These are phyloP conservation scores for Notodonta dromedarius DNA, from an alignment of 2,888 invertebrate species.

Conservation along the genomic window DNA sequence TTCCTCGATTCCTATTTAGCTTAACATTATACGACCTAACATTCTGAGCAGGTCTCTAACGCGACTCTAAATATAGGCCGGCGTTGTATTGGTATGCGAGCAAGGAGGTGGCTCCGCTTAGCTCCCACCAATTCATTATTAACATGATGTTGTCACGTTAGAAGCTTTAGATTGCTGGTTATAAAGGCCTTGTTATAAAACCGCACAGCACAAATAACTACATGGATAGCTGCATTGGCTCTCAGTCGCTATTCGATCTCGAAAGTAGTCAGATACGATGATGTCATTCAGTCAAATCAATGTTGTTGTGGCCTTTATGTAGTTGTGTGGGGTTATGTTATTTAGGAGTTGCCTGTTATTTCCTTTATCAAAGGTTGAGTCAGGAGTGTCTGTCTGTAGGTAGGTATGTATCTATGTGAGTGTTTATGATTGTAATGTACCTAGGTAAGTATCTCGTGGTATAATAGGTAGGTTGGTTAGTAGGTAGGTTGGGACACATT, in stretches of 20 bases:
- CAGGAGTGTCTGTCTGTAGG: background rate
- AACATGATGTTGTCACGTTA: constrained; percentile 12
- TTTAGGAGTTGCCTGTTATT: background rate
- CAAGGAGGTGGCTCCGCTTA: constrained; percentile 27
- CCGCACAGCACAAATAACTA: constrained; percentile 11
- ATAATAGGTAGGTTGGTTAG: too few species aligned
- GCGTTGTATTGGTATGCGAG: constrained; percentile 59
- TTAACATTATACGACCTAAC: constrained; percentile 43
- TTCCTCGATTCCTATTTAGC: constrained; percentile 47
- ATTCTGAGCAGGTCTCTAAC: constrained; percentile 54
- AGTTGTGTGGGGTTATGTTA: constrained; percentile 5
- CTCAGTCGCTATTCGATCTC: constrained; percentile 14
- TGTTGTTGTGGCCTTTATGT: constrained; percentile 42
- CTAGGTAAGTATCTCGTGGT: too few species aligned
- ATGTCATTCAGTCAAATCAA: constrained; percentile 52
- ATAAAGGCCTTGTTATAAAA: constrained; percentile 13
- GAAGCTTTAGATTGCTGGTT: constrained; percentile 25
- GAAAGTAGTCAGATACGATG: constrained; percentile 34
- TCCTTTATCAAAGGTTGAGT: constrained; percentile 4
- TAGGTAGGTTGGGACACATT: too few species aligned
- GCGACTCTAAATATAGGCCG: constrained; percentile 66
- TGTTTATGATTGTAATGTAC: too few species aligned
- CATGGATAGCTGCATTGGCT: constrained; percentile 25
- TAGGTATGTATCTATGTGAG: too few species aligned
- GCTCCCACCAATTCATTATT: constrained; percentile 26